A percentile compares a stretch with the other conserved stretches of the same genome.
phyloP scores from a whole-genome alignment of 2,797 vertebrate species.

The Simalia tracyae region DNA sequence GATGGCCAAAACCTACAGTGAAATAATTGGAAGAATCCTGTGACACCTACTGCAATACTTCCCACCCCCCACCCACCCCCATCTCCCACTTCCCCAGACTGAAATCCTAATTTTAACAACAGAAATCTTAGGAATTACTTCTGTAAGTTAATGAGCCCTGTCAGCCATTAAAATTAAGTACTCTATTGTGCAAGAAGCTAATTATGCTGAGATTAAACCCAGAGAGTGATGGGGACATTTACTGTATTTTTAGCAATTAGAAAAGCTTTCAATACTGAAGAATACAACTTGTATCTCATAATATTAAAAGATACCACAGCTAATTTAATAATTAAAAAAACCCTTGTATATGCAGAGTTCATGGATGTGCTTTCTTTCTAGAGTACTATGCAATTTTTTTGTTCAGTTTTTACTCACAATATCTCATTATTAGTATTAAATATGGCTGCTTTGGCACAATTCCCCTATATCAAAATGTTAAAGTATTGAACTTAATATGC shows the following conservation, averaged over 20 bases:
- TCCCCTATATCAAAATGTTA: constrained; percentile 39
- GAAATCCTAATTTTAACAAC: constrained; percentile 70
- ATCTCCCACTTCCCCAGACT: constrained; percentile 10
- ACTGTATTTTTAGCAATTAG: constrained; percentile 71
- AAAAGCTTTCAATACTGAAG: constrained; percentile 58
- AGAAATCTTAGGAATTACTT: constrained; percentile 74
- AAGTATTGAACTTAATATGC: constrained; percentile 5
- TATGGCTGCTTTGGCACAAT: constrained; percentile 42
- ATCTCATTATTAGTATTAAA: constrained; percentile 27
- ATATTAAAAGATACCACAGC: constrained; percentile 60
- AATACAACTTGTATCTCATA: constrained; percentile 68
- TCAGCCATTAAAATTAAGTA: constrained; percentile 79
- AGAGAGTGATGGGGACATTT: constrained; percentile 73
- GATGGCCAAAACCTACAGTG: constrained; percentile 57
- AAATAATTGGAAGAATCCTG: constrained; percentile 52
- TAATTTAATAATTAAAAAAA: constrained; percentile 64
- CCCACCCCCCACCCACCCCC: neutral
- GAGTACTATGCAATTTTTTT: constrained; percentile 52
- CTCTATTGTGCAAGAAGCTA: constrained; percentile 78
- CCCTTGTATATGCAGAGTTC: constrained; percentile 25
- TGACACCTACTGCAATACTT: constrained; percentile 51
- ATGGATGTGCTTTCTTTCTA: constrained; percentile 37
- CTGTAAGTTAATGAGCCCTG: constrained; percentile 75
- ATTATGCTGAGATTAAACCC: constrained; percentile 76
- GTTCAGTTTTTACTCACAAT: constrained; percentile 2